A percentile compares a stretch with the other conserved stretches of the same genome.
Conservation (phyloP, 2,797 vertebrate species). For the Tragelaphus eurycerus region DNA sequence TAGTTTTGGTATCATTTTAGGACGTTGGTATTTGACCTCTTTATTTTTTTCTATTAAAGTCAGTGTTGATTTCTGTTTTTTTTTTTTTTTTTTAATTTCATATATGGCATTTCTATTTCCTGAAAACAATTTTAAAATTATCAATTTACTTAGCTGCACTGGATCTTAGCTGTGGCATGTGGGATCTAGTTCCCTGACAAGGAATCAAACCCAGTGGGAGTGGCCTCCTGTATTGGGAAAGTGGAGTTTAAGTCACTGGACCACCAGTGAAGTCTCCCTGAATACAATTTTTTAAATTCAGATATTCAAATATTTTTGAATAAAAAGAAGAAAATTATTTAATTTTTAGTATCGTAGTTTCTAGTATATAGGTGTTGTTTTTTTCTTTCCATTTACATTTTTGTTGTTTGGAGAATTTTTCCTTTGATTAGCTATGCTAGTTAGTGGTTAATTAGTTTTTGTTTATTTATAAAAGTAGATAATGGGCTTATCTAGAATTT, state of each 20-base stretch:
- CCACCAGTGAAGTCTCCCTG: background rate
- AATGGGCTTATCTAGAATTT: background rate
- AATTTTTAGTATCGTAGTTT: background rate
- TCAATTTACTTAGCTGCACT: background rate
- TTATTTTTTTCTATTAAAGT: background rate
- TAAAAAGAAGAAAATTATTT: background rate
- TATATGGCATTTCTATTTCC: background rate
- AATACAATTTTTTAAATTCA: background rate
- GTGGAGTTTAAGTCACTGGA: background rate
- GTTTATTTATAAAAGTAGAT: background rate
- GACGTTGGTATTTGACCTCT: background rate
- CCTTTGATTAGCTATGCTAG: background rate
- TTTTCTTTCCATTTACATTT: background rate
- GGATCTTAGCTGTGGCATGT: background rate
- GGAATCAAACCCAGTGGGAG: background rate
- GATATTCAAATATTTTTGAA: background rate
- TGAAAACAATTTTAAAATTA: background rate
- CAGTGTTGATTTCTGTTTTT: background rate
- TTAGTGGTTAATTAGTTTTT: background rate
- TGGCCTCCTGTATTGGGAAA: background rate
- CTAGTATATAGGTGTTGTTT: background rate
- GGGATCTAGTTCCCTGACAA: background rate
- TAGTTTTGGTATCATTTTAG: background rate
- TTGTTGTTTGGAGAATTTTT: background rate
- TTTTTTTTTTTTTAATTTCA: background rate